These are phyloP conservation scores for Pundamilia nyererei DNA, from an alignment of 2,113 vertebrate species.

Conservation along the genomic window DNA sequence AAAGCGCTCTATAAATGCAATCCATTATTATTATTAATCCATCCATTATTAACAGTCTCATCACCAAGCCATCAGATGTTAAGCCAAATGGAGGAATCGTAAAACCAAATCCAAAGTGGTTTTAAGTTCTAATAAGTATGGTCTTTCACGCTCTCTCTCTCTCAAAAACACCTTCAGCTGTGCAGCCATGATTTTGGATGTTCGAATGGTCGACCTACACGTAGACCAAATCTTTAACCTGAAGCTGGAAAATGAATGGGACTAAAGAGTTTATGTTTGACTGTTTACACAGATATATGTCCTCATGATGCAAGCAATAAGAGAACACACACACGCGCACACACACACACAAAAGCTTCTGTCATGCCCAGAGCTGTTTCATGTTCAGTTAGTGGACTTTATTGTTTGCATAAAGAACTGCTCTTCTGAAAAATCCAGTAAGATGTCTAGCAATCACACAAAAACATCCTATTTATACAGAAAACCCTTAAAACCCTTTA, in stretches of 20 bases:
- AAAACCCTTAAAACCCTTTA: background rate
- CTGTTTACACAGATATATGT: background rate
- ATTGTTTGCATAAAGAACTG: background rate
- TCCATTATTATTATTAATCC: background rate
- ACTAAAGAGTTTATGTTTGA: background rate
- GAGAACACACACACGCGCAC: background rate
- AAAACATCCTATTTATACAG: background rate
- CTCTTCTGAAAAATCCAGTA: background rate
- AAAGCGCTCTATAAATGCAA: background rate
- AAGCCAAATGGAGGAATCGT: constrained; percentile 29
- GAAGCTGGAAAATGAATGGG: background rate
- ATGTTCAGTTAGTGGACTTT: background rate
- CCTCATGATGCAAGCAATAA: background rate
- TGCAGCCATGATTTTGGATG: background rate
- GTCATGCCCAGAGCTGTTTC: background rate
- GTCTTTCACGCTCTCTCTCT: background rate
- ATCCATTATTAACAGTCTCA: constrained; percentile 12
- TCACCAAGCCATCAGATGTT: constrained; percentile 15
- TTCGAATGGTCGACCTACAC: background rate
- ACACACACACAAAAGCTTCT: background rate
- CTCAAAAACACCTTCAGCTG: background rate
- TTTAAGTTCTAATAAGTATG: background rate
- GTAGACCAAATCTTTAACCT: background rate
- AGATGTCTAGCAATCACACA: background rate
- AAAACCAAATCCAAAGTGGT: constrained; percentile 1